These are phyloP conservation scores for Melikaiella ostensackeni DNA, from an alignment of 2,888 invertebrate genomes.

Conservation along the genomic window DNA sequence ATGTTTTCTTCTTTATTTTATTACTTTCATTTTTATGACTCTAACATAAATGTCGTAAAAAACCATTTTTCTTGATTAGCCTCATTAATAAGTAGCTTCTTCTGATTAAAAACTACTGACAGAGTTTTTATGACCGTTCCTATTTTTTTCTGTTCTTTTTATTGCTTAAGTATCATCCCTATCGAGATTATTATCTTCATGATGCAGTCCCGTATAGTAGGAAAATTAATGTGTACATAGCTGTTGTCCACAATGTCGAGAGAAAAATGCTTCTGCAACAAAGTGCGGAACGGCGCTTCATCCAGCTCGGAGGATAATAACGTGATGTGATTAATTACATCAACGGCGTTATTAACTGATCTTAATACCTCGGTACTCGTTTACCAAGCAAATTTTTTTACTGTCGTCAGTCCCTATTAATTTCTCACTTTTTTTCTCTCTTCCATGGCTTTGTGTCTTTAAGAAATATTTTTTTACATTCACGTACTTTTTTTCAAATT, in stretches of 20 bases:
- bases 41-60: neutral
- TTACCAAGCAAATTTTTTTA: neutral
- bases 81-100: neutral
- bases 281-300: neutral
- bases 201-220: neutral
- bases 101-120: neutral
- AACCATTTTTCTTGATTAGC: neutral
- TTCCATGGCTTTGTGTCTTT: neutral
- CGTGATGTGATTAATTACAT: slow-evolving; percentile 32
- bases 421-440: neutral
- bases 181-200: slow-evolving; percentile 2
- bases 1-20: no score
- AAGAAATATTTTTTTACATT: neutral
- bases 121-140: neutral
- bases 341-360: slow-evolving; percentile 32
- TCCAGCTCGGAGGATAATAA: slow-evolving; percentile 14
- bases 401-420: neutral
- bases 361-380: slow-evolving; percentile 5
- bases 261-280: slow-evolving; percentile 32
- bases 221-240: slow-evolving; percentile 25
- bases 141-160: neutral
- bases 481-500: no score
- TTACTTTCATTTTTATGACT: neutral
- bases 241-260: neutral
- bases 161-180: neutral